A percentile compares a stretch with the other conserved stretches of the same genome.
Conservation (phyloP, 1,140 invertebrate species). For the Trichoplusia ni region DNA sequence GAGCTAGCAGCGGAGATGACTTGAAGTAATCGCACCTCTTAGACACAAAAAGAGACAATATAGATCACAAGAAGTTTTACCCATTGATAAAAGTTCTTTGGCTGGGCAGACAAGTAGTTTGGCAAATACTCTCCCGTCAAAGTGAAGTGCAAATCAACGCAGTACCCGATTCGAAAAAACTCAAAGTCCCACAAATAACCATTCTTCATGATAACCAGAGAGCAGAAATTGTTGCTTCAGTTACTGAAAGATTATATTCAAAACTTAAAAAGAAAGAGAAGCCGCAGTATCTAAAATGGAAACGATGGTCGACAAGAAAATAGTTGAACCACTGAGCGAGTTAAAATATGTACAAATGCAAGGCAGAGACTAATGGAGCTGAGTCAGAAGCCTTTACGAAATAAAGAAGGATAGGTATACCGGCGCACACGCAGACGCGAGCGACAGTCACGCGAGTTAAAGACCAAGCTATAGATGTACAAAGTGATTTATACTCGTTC, state of each 20-base stretch:
- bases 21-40: slow-evolving; percentile 67
- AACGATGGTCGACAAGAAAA: slow-evolving; percentile 68
- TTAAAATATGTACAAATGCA: slow-evolving; percentile 82
- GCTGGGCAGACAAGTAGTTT: slow-evolving; percentile 31
- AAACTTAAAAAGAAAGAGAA: slow-evolving; percentile 83
- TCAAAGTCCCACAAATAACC: slow-evolving; percentile 43
- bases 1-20: slow-evolving; percentile 73
- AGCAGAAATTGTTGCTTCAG: slow-evolving; percentile 86
- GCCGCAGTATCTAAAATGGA: slow-evolving; percentile 71
- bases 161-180: slow-evolving; percentile 39
- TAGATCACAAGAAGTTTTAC: slow-evolving; percentile 75
- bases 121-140: slow-evolving; percentile 43
- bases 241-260: slow-evolving; percentile 86
- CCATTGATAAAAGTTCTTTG: slow-evolving; percentile 45
- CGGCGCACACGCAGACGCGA: slow-evolving; percentile 84
- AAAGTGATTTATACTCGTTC: slow-evolving; percentile 77
- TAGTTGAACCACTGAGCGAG: slow-evolving; percentile 73
- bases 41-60: slow-evolving; percentile 71
- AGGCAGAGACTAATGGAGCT: slow-evolving; percentile 81
- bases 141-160: slow-evolving; percentile 50
- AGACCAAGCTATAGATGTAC: slow-evolving; percentile 82
- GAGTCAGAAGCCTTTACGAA: slow-evolving; percentile 81
- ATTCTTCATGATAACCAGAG: slow-evolving; percentile 77
- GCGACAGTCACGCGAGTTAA: slow-evolving; percentile 79
- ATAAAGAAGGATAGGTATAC: slow-evolving; percentile 82